Evolutionary conservation across 2,888 invertebrate species (phyloP).

Genomic region (Hemistola chrysoprasaria): DNA sequence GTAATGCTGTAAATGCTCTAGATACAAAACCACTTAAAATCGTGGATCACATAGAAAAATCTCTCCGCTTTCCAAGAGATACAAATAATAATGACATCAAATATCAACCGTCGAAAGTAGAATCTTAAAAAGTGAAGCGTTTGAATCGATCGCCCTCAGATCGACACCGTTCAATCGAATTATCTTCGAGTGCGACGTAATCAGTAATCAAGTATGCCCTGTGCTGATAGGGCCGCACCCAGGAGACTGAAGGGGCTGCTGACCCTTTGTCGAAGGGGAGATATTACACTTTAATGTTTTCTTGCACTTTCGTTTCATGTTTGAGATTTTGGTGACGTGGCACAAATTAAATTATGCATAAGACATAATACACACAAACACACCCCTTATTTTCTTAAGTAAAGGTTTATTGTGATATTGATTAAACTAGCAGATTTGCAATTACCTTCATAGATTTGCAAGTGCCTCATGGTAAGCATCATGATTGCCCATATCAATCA

Average conservation of each 20-base stretch:
- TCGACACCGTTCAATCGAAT: slow-evolving; percentile 17
- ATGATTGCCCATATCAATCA: too few relatives aligned
- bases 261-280: slow-evolving; percentile 12
- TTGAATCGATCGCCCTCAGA: slow-evolving; percentile 16
- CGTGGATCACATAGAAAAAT: too few relatives aligned
- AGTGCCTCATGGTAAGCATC: too few relatives aligned
- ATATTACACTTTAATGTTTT: slow-evolving; percentile 16
- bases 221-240: slow-evolving; percentile 19
- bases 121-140: slow-evolving; percentile 17
- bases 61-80: not conserved
- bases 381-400: too few relatives aligned
- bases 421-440: too few relatives aligned
- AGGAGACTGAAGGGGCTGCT: slow-evolving; percentile 21
- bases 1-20: too few relatives aligned
- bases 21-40: too few relatives aligned
- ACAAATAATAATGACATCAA: slow-evolving; percentile 1
- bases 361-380: too few relatives aligned
- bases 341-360: too few relatives aligned
- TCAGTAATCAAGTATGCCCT: slow-evolving; percentile 42
- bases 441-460: too few relatives aligned
- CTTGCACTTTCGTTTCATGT: slow-evolving; percentile 13
- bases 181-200: slow-evolving; percentile 32
- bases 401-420: too few relatives aligned
- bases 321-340: not conserved
- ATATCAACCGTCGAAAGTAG: slow-evolving; percentile 1